A percentile compares a stretch with the other conserved stretches of the same genome.
Conservation (phyloP, 2,888 invertebrate genomes). For the Drosophila siamana region DNA sequence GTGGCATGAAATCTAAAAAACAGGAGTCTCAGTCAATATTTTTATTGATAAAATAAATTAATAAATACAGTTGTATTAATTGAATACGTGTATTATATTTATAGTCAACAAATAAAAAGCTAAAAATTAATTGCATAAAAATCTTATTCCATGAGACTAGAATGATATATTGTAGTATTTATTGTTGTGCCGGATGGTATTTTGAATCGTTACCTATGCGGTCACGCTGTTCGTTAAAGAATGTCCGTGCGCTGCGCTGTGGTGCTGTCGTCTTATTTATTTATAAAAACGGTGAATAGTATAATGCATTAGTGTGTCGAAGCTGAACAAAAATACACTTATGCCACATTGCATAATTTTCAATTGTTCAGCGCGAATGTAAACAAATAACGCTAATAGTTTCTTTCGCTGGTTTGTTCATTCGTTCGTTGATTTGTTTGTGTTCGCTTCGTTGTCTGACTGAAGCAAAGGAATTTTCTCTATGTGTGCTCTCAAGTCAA, state of each 20-base stretch:
- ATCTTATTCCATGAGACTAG: no score
- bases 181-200: no score
- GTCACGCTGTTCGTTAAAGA: constrained; percentile 33
- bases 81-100: no score
- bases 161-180: no score
- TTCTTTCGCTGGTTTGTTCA: constrained; percentile 10
- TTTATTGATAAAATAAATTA: no score
- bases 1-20: no score
- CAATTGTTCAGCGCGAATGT: not conserved
- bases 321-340: constrained; percentile 12
- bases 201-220: constrained; percentile 9
- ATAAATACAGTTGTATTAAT: no score
- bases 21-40: no score
- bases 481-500: constrained; percentile 14
- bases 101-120: no score
- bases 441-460: constrained; percentile 11
- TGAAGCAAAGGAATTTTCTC: constrained; percentile 39
- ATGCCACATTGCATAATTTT: constrained; percentile 27
- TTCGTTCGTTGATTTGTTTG: constrained; percentile 18
- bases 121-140: no score
- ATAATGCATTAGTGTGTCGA: constrained; percentile 26
- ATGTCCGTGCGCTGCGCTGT: constrained; percentile 31
- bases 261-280: constrained; percentile 44
- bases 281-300: constrained; percentile 52
- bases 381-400: constrained; percentile 8